Evolutionary conservation across 2,888 invertebrate genomes (phyloP), one percentile per base, ranked within the genome.

Genomic region (Clitarchus hookeri): DNA sequence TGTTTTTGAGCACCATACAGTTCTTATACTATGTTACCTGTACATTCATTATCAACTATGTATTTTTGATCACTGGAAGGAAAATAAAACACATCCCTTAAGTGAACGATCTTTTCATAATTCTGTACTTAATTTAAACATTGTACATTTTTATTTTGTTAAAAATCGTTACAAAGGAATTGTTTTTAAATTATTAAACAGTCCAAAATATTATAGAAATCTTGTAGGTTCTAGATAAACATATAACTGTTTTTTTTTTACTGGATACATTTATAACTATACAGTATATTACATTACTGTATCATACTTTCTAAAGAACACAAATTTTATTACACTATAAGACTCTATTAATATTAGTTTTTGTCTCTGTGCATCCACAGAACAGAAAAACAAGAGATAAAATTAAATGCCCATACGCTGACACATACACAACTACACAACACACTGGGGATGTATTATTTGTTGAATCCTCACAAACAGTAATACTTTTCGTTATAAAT

Each of bases 1-100:
- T 65, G 65, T 65, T 65, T 65, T 65, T 65, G 65, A 65, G 65
- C 65, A 65, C 65, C 65, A 65, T 65, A 65, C 65, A 65, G 65
- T 65, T 65, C 19, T 36, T 65, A 65, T 9, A 23, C 16, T 65
- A 65, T 65, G n/a, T 65, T 65, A n/a, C 8, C 23, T 65, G 65
- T 65, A 65, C 65, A n/a, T 65, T 65, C n/a, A 65, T 65, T 48
- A 23, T 65, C n/a, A 65, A 1, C 11, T 65, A 65, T 65, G n/a
- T 19, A 65, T 65, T 65, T 65, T 65, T 8, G 48, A 11, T 16
- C 16, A 8, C 16, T 11, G 16, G 16, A 48, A 23, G 6, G 3
- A 65, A 65, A 65, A 65, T 16, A 36, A 36, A 36, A 36, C 36
- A 36, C 36, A 36, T 36, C 36, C 36, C 36, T 36, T 36, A 36